Evolutionary conservation across 2,888 invertebrate species (phyloP).

Genomic region (Zonitis immaculata): DNA sequence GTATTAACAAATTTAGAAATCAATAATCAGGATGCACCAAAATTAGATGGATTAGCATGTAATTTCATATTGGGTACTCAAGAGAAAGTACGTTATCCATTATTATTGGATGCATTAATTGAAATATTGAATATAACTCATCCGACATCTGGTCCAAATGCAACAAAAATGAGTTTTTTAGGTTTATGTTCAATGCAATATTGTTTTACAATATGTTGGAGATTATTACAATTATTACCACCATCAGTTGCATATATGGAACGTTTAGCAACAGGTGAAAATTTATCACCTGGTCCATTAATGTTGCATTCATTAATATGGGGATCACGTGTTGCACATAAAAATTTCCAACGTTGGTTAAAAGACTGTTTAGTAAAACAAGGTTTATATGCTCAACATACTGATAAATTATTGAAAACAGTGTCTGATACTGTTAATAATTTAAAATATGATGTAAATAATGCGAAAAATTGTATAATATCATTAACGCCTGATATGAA

Average conservation of each 20-base stretch:
- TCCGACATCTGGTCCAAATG: slow-evolving; percentile 51
- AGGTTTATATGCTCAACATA: slow-evolving; percentile 80
- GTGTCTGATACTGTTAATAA: slow-evolving; percentile 67
- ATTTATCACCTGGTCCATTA: slow-evolving; percentile 63
- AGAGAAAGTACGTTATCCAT: slow-evolving; percentile 84
- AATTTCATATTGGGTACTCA: slow-evolving; percentile 91
- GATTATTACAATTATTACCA: slow-evolving; percentile 77
- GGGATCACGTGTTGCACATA: slow-evolving; percentile 82
- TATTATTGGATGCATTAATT: slow-evolving; percentile 80
- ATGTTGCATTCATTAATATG: slow-evolving; percentile 82
- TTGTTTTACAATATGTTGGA: slow-evolving; percentile 83
- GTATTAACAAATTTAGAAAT: slow-evolving; percentile 76
- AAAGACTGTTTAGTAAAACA: slow-evolving; percentile 89
- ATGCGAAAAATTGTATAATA: slow-evolving; percentile 59
- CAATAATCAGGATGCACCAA: slow-evolving; percentile 77
- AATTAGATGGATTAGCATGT: slow-evolving; percentile 87
- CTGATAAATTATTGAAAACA: slow-evolving; percentile 66
- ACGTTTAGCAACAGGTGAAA: slow-evolving; percentile 63
- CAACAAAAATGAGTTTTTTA: slow-evolving; percentile 52
- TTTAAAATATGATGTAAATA: slow-evolving; percentile 56
- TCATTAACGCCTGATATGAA: slow-evolving; percentile 52
- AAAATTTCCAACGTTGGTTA: slow-evolving; percentile 82
- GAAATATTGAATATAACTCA: slow-evolving; percentile 78
- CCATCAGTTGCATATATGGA: slow-evolving; percentile 87
- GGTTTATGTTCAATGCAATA: slow-evolving; percentile 82